Conservation (phyloP, 2,113 vertebrate species). For the Oreocharis arfaki region DNA sequence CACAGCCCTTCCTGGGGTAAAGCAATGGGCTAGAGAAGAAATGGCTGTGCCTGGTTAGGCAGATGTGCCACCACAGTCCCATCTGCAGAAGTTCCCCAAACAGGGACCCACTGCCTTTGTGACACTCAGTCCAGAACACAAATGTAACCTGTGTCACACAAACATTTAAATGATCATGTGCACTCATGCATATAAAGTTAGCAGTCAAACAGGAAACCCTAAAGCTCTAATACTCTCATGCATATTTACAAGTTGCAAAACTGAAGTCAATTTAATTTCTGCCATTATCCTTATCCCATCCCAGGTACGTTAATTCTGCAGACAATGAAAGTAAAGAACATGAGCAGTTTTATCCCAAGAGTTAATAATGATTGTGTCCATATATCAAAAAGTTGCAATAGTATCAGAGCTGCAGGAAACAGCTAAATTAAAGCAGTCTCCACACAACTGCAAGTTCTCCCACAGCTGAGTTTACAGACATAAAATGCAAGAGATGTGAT, state of each 20-base stretch:
- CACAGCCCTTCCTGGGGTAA: background rate
- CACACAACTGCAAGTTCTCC: background rate
- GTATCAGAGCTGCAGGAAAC: background rate
- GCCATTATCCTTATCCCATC: background rate
- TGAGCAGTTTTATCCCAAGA: background rate
- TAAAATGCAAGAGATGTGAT: background rate
- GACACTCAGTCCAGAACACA: background rate
- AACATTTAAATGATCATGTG: background rate
- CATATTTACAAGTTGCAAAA: background rate
- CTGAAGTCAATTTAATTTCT: background rate
- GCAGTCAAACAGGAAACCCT: background rate
- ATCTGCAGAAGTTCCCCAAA: background rate
- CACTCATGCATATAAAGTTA: background rate
- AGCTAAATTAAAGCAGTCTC: background rate
- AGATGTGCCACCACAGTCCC: background rate
- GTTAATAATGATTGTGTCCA: background rate
- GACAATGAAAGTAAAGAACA: background rate
- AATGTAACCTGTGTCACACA: background rate
- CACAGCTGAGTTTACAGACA: background rate
- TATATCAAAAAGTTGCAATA: accelerated
- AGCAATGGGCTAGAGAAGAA: background rate
- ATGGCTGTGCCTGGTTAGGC: background rate
- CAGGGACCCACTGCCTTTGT: background rate
- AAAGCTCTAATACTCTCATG: background rate
- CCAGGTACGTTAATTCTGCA: background rate